Percentiles rank a stretch among this genome's conserved stretches.
Conservation (phyloP, 2,888 invertebrate species). For the Drosophila pegasa region DNA sequence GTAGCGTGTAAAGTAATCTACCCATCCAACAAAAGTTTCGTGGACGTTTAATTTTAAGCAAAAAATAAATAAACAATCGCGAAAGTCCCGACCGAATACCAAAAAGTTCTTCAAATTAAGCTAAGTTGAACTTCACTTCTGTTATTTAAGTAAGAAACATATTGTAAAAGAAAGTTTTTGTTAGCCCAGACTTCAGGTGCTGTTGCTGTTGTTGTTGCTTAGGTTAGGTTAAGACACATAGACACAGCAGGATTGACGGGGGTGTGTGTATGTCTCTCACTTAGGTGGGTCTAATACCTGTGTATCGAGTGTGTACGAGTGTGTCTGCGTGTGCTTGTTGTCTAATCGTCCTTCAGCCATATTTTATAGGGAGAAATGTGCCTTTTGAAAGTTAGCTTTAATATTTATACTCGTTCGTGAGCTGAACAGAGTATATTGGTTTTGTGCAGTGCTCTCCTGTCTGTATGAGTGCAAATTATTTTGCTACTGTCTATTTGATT, state of each 20-base stretch:
- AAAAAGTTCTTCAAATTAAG: slow-evolving; percentile 64
- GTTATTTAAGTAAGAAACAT: slow-evolving; percentile 47
- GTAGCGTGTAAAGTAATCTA: slow-evolving; percentile 79
- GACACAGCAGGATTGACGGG: neutral
- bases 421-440: neutral
- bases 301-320: slow-evolving; percentile 17
- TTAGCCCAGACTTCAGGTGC: slow-evolving; percentile 40
- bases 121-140: slow-evolving; percentile 57
- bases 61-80: slow-evolving; percentile 74
- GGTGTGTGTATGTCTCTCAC: slow-evolving; percentile 12
- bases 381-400: neutral
- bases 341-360: slow-evolving; percentile 56
- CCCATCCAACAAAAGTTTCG: slow-evolving; percentile 47
- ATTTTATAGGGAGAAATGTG: slow-evolving; percentile 6
- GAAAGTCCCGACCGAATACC: slow-evolving; percentile 36
- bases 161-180: slow-evolving; percentile 32
- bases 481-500: too few relatives aligned
- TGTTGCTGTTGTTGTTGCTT: slow-evolving; percentile 34
- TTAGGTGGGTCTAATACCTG: slow-evolving; percentile 47
- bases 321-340: slow-evolving; percentile 15
- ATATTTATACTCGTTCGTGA: neutral
- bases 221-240: slow-evolving; percentile 33
- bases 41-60: slow-evolving; percentile 70
- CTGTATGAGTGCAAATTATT: too few relatives aligned
- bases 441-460: too few relatives aligned